These are phyloP conservation scores for Cotesia glomerata DNA, from an alignment of 1,140 invertebrate species.

Conservation along the genomic window DNA sequence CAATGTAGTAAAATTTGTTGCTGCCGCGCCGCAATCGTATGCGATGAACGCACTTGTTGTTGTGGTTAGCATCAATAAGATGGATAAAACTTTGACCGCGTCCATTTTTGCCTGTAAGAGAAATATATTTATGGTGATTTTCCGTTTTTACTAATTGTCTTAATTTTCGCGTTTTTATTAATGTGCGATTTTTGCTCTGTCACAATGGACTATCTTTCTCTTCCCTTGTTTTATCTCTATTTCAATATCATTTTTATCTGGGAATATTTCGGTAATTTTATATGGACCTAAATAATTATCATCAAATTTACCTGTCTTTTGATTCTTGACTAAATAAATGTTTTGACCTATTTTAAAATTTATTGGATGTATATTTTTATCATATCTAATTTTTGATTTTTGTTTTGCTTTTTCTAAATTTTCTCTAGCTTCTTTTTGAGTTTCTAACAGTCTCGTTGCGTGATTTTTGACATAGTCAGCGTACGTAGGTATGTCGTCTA, in stretches of 20 bases:
- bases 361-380: not conserved
- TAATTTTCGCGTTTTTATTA: not conserved
- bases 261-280: constrained; percentile 12
- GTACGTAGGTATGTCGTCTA: constrained; percentile 15
- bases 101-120: no score
- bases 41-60: not conserved
- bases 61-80: no score
- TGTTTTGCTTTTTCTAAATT: constrained; percentile 4
- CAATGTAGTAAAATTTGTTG: constrained; percentile 12
- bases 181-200: not conserved
- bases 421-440: not conserved
- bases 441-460: not conserved
- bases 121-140: no score
- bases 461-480: not conserved
- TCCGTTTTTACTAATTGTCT: no score
- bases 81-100: no score
- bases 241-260: constrained; percentile 16
- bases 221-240: not conserved
- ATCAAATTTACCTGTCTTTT: not conserved
- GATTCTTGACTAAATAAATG: constrained; percentile 3
- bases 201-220: not conserved
- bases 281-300: constrained; percentile 18
- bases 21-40: constrained; percentile 14
- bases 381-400: constrained; percentile 4
- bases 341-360: not conserved